These are phyloP conservation scores for Enteromius fasciolatus DNA, from an alignment of 2,797 vertebrate genomes.

Conservation along the genomic window DNA sequence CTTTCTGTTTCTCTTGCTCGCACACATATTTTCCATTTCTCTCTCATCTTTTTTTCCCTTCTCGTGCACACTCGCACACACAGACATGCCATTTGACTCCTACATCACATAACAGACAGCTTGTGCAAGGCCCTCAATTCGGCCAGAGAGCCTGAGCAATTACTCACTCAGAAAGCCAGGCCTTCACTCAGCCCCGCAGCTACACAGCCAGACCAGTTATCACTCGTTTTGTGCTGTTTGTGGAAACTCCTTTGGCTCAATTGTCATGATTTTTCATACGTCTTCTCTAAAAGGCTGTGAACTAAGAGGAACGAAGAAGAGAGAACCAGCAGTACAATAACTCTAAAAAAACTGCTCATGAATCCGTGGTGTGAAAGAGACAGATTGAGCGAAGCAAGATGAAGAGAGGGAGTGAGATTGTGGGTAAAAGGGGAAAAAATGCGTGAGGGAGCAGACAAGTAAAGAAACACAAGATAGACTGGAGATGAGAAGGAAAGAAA, in stretches of 20 bases:
- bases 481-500: slow-evolving; percentile 26
- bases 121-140: slow-evolving; percentile 44
- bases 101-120: slow-evolving; percentile 53
- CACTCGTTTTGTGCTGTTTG: slow-evolving; percentile 47
- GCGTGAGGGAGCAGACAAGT: neutral
- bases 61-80: neutral
- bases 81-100: slow-evolving; percentile 42
- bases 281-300: slow-evolving; percentile 37
- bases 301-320: slow-evolving; percentile 24
- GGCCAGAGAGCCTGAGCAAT: slow-evolving; percentile 45
- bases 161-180: slow-evolving; percentile 47
- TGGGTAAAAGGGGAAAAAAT: neutral
- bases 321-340: slow-evolving; percentile 14
- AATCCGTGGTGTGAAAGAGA: slow-evolving; percentile 10
- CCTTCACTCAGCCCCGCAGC: slow-evolving; percentile 40
- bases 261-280: slow-evolving; percentile 40
- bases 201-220: slow-evolving; percentile 48
- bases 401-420: neutral
- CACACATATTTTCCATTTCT: neutral
- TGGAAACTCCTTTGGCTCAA: slow-evolving; percentile 44
- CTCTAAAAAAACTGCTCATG: neutral
- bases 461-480: neutral
- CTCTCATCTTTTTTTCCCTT: neutral
- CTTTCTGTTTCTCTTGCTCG: neutral
- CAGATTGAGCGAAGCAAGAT: neutral